Evolutionary conservation across 1,140 invertebrate genomes (phyloP), one percentile per base, ranked within the genome.

Genomic region (Polypedilum pembai): DNA sequence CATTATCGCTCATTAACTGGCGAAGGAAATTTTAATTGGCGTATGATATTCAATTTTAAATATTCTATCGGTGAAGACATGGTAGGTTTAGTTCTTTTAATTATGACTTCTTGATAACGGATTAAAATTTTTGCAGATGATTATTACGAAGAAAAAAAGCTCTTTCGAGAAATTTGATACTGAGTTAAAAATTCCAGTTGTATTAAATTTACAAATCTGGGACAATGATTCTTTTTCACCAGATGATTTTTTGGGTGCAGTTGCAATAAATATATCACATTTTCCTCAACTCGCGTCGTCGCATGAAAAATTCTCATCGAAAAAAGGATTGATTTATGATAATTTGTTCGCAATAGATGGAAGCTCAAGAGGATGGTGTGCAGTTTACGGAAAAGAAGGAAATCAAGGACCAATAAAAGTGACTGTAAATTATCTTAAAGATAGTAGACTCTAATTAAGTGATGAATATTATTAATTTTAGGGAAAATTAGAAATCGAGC

Each of bases 1-100:
- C 93, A 95, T 83, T 90, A 87, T 79, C 87, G 90, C 75, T 94
- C 91, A 5, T 78, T 92, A 40, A 89, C 86, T 0, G 93, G 93
- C 0, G 92, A 94, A 77, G 92, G 91, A 0, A 91, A 91, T 78
- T 96, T 96, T 82, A 96, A 96, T 82, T 96, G 94, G 94, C 83
- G 94, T 78, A 95, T 96, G 84, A 84, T 95, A 56, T 96, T 93
- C 79, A 87, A 85, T 8, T 89, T 96, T 77, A 88, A 89, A 73
- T 96, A 95, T 81, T 85, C 92, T 56, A 86, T 87, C 63, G 86
- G 88, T 1, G 93, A 95, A 80, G 88, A 91, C 78, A 89, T 90
- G 82, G 91, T 95, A 20, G 41, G n/a, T 18, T 18, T 3, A 1
- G 1, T 56, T 56, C 8, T 56, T 56, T 12, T 18, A 18, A 69